phyloP scores from a whole-genome alignment of 1,140 invertebrate genomes.

The Geopemphigus sp. region DNA sequence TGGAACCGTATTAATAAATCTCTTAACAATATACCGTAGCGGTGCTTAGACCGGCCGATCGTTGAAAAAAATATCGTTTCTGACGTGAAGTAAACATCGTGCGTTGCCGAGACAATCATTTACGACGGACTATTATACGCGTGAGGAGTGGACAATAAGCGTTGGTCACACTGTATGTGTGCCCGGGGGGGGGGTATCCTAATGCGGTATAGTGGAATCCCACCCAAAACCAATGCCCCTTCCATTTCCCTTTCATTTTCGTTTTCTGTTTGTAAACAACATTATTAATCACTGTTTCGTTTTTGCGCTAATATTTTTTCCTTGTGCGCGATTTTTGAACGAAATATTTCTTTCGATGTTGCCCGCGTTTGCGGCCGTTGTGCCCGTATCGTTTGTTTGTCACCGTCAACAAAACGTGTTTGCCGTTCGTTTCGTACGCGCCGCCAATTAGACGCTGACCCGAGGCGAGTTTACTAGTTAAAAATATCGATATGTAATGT shows the following conservation, averaged over 20 bases:
- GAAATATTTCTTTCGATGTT: neutral
- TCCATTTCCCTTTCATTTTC: slow-evolving; percentile 42
- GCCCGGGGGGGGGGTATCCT: no score
- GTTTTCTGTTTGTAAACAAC: slow-evolving; percentile 47
- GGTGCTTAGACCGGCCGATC: no score
- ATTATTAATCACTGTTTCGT: slow-evolving; percentile 33
- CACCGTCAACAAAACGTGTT: neutral
- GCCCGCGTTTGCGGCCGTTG: neutral
- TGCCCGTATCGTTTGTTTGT: neutral
- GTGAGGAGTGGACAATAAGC: neutral
- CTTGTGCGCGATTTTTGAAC: neutral
- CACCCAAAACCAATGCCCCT: slow-evolving; percentile 19
- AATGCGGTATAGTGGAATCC: slow-evolving; percentile 1
- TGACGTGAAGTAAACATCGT: no score
- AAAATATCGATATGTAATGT: neutral
- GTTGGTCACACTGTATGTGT: neutral
- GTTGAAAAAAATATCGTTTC: no score
- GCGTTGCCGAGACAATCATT: no score
- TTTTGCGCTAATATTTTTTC: slow-evolving; percentile 28
- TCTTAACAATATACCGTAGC: no score
- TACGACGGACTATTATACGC: no score
- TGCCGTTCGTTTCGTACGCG: neutral
- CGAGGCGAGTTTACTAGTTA: neutral
- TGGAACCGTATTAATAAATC: no score
- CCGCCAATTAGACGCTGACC: neutral